phyloP scores from a whole-genome alignment of 2,797 vertebrate species.

The Parambassis ranga region DNA sequence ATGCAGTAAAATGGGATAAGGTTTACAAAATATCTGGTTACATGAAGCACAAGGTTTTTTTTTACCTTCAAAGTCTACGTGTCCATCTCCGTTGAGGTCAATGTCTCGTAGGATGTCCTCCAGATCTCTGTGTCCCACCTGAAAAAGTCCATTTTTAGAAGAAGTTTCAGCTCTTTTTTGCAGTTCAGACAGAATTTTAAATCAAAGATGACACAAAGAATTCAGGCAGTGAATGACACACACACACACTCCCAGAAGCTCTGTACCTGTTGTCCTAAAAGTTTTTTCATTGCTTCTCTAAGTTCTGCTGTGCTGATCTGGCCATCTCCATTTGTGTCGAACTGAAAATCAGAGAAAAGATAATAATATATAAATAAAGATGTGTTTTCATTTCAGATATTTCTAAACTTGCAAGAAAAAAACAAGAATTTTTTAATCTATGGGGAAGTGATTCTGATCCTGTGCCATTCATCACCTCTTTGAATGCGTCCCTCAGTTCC shows the following conservation, averaged over 20 bases:
- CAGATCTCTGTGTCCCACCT: slow-evolving; percentile 95
- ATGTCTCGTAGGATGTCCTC: slow-evolving; percentile 97
- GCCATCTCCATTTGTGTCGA: slow-evolving; percentile 97
- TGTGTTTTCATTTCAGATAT: background rate
- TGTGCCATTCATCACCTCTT: slow-evolving; percentile 83
- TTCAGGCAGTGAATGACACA: slow-evolving; percentile 23
- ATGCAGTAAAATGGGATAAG: background rate
- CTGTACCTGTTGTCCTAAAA: slow-evolving; percentile 91
- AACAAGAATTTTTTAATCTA: too few relatives aligned
- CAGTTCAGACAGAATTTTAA: background rate
- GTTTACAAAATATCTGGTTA: too few relatives aligned
- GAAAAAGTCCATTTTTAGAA: background rate
- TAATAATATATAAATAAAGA: too few relatives aligned
- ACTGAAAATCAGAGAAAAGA: slow-evolving; percentile 78
- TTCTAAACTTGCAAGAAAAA: background rate
- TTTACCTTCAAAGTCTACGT: slow-evolving; percentile 98
- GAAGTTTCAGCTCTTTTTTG: slow-evolving; percentile 2
- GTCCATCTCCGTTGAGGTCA: slow-evolving; percentile 96
- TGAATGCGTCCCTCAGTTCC: slow-evolving; percentile 94
- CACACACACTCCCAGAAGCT: background rate
- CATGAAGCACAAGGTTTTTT: too few relatives aligned
- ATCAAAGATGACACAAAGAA: background rate
- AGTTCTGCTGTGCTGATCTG: slow-evolving; percentile 96
- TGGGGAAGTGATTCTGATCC: too few relatives aligned
- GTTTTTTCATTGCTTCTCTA: slow-evolving; percentile 97